Base-by-base conservation (phyloP, 2,797 vertebrate genomes). In the Etheostoma perlongum region DNA sequence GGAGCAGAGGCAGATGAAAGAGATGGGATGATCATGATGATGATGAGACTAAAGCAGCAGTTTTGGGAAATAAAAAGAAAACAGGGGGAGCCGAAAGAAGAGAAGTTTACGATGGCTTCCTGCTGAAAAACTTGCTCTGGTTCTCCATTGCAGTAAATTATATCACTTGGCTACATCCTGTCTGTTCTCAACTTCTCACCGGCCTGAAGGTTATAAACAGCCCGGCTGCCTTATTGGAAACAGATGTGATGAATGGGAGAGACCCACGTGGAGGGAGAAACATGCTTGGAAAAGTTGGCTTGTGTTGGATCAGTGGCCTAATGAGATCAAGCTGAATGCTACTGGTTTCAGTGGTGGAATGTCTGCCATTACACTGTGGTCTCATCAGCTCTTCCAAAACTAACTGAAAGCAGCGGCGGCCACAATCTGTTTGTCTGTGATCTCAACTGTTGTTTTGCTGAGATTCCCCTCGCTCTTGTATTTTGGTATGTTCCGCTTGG, bases 111-210 rank as follows among this genome's bases (percentile, higher is more conserved):
- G 30, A 62, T 0, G n/a, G 66, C 55, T 73, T 76, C 80, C 78
- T 46, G 74, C 55, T 71, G 83, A 70, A 81, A 5, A 88, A 81
- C 73, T 21, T 36, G 57, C 81, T 72, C 66, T 6, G 2, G 62
- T 27, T 84, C 62, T 72, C 72, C 70, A 18, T 83, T 47, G 60
- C 62, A 72, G 59, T 90, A 87, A 90, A 92, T 92, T 82, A 87
- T 79, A 83, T 90, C 89, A 82, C 76, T 79, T 53, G 81, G 85
- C 85, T 85, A 82, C 90, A 85, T 91, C 91, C 89, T 91, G 91
- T 83, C 90, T 87, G 88, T 81, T 86, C 86, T 84, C 78, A 68
- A 81, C 83, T 85, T 86, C 88, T 86, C 87, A 78, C 79, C 58
- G 68, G 86, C 87, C 80, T 67, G 79, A 72, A 88, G 87, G 86